Evolutionary conservation across 2,113 vertebrate genomes (phyloP), one percentile per base, ranked within the genome.

Genomic region (Epinephelus moara): DNA sequence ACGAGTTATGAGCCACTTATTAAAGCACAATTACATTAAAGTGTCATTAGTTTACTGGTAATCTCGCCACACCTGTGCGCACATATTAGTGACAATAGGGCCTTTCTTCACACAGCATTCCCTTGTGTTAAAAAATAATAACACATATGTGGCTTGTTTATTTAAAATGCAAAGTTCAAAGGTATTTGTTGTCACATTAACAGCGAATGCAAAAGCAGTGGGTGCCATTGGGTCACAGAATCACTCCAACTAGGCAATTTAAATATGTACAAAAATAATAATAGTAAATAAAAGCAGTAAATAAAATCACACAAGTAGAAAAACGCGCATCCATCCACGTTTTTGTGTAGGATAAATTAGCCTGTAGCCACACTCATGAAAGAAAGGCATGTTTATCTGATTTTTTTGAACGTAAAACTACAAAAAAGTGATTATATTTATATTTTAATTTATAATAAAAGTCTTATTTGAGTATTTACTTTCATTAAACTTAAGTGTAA

Each of bases 281-380:
- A 45, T 45, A 45, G 11, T 12, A 45, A 45, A 42, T 30, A 37
- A 37, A 5, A 33, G 6, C 33, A 6, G 6, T 6, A 33, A 33
- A 33, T 5, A 33, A 33, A 33, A 33, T 33, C 33, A 33, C 33
- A 33, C 33, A 33, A 37, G 33, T 37, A 37, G 25, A 59, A 19
- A 68, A 10, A 53, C 15, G 12, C 30, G 1, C 67, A 25, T 70
- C 21, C 61, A 64, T 72, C 45, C 19, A 1, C 67, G 9, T 67
- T n/a, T 49, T 12, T 40, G 7, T 45, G 53, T 23, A 10, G 27
- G 27, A 27, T 76, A 4, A 70, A 61, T 64, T 27, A 83, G 74
- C 64, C 45, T 10, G 70, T 50, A 53, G 45, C 25, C 2, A 15
- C 3, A 3, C 17, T 83, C 50, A 23, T 33, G 1, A 57, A 6